Conservation (phyloP, 2,113 vertebrate species). For the Pimephales promelas region DNA sequence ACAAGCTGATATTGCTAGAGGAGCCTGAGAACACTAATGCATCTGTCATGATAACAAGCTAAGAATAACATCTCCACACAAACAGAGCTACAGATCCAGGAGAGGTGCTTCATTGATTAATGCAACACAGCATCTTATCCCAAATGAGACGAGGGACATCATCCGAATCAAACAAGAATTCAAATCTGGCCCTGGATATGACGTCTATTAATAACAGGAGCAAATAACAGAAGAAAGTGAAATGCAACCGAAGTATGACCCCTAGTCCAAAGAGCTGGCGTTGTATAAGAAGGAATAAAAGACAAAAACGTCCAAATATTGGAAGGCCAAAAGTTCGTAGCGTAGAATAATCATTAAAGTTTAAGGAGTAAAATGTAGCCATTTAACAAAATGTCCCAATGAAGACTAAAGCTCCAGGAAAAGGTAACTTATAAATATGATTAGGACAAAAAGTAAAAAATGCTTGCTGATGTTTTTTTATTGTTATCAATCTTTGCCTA, state of each 20-base stretch:
- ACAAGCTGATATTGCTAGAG: conserved; percentile 84
- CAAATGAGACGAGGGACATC: conserved; percentile 56
- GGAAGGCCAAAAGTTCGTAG: not conserved
- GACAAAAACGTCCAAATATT: not conserved
- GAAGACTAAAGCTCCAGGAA: not conserved
- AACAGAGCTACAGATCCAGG: conserved; percentile 86
- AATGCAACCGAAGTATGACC: conserved; percentile 15
- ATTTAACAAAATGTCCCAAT: not conserved
- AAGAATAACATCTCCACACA: conserved; percentile 91
- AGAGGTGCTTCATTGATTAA: conserved; percentile 89
- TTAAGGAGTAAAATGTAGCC: not conserved
- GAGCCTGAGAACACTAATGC: conserved; percentile 85
- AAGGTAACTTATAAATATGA: not conserved
- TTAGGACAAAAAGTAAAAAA: not conserved
- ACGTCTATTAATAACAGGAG: conserved; percentile 1
- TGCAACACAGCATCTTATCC: conserved; percentile 83
- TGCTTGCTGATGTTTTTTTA: no score
- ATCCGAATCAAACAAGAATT: conserved; percentile 1
- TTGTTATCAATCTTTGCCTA: no score
- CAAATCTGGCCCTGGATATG: not conserved
- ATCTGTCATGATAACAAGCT: conserved; percentile 94
- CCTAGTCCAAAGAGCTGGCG: conserved; percentile 24
- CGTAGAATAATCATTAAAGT: not conserved
- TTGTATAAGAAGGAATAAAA: not conserved
- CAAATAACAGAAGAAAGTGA: conserved; percentile 16